These are phyloP conservation scores for Drosophila borealis DNA, from an alignment of 2,888 invertebrate species.

Conservation along the genomic window DNA sequence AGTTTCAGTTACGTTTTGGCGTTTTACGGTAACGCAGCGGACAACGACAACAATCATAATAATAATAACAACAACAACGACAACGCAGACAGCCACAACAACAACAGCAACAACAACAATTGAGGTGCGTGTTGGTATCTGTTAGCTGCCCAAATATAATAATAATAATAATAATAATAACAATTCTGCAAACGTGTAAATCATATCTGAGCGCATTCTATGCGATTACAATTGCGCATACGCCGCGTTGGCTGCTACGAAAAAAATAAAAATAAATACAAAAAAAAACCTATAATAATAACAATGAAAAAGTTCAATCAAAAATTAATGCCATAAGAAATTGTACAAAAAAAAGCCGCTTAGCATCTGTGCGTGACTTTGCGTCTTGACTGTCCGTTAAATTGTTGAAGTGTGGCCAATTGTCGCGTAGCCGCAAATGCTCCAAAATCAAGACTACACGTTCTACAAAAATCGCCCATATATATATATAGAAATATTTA, in stretches of 20 bases:
- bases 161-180: constrained; percentile 15
- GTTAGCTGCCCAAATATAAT: constrained; percentile 22
- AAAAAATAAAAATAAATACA: neutral
- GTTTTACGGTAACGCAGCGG: constrained; percentile 79
- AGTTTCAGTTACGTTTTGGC: constrained; percentile 79
- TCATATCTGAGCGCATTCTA: constrained; percentile 49
- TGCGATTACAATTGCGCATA: constrained; percentile 66
- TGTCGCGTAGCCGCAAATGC: constrained; percentile 19
- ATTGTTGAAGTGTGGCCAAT: constrained; percentile 59
- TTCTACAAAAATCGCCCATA: constrained; percentile 36
- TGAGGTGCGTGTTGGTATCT: constrained; percentile 52
- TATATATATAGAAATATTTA: neutral
- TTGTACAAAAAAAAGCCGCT: constrained; percentile 54
- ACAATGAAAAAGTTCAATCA: neutral
- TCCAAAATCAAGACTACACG: constrained; percentile 27
- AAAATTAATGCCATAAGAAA: neutral
- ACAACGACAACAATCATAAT: constrained; percentile 35
- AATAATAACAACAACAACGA: constrained; percentile 7
- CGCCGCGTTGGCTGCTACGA: constrained; percentile 53
- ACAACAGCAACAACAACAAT: constrained; percentile 6
- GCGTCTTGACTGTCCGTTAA: constrained; percentile 62
- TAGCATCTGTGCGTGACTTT: constrained; percentile 63
- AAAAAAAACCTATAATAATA: neutral
- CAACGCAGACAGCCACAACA: constrained; percentile 1
- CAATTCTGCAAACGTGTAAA: constrained; percentile 69